Conservation (phyloP, 2,113 vertebrate genomes). For the Orientallactaga bullata region DNA sequence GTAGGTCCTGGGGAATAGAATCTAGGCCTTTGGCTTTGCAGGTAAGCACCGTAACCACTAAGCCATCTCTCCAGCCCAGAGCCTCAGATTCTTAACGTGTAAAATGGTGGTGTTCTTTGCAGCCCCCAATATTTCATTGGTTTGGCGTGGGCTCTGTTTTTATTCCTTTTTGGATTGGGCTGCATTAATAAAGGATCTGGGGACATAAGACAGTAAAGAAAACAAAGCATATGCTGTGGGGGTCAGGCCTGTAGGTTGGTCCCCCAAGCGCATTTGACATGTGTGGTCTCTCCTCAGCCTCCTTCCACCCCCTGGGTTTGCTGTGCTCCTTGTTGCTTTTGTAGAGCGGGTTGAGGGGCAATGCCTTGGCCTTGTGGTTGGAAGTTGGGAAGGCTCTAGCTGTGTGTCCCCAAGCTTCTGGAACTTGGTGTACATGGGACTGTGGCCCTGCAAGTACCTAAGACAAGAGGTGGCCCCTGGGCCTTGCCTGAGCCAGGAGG, state of each 20-base stretch:
- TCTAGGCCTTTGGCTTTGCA: no score
- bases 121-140: not conserved
- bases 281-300: accelerated
- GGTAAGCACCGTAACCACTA: no score
- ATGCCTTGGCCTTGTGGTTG: accelerated
- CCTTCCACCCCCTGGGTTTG: not conserved
- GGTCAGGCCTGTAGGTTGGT: accelerated
- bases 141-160: not conserved
- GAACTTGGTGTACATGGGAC: not conserved
- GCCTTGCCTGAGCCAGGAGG: accelerated
- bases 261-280: accelerated
- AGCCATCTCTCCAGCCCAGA: not conserved
- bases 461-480: not conserved
- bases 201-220: not conserved
- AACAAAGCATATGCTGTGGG: not conserved
- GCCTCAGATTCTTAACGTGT: not conserved
- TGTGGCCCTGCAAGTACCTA: not conserved
- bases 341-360: not conserved
- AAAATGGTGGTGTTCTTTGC: not conserved
- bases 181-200: not conserved
- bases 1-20: no score
- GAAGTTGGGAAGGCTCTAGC: accelerated
- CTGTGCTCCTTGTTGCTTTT: not conserved
- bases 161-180: not conserved
- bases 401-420: not conserved